Conservation (phyloP, 2,888 invertebrate genomes). For the Acleris emargana region DNA sequence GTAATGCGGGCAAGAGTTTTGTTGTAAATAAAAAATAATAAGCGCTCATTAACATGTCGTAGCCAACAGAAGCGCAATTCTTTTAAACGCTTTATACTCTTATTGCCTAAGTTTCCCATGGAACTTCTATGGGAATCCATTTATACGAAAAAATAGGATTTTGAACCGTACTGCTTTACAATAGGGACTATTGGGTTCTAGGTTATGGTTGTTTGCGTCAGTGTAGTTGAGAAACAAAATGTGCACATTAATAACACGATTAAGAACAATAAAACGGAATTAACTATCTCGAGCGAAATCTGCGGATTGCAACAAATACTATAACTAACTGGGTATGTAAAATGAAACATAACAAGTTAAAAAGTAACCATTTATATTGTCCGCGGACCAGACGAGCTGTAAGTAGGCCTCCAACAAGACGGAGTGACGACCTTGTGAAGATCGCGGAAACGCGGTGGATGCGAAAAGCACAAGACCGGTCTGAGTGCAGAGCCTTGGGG, state of each 20-base stretch:
- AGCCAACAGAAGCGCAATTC: slow-evolving; percentile 9
- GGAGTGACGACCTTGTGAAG: no score
- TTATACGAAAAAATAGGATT: background rate
- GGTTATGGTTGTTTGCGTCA: background rate
- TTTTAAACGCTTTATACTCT: slow-evolving; percentile 7
- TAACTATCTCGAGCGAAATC: background rate
- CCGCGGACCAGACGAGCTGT: no score
- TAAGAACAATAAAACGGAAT: slow-evolving; percentile 15
- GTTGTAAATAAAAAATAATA: background rate
- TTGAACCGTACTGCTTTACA: background rate
- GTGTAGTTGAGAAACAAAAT: slow-evolving; percentile 14
- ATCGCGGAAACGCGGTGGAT: no score
- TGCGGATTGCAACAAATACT: background rate
- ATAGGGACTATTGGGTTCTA: background rate
- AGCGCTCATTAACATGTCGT: slow-evolving; percentile 2
- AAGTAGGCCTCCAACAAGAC: no score
- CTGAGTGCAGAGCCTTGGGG: no score
- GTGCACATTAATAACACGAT: slow-evolving; percentile 17
- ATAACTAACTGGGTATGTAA: background rate
- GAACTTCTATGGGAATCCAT: slow-evolving; percentile 12
- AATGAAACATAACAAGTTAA: no score
- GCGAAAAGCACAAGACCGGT: no score
- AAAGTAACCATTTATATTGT: no score
- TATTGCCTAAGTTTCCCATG: slow-evolving; percentile 22
- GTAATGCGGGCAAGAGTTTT: background rate